These are phyloP conservation scores for Anoplophora glabripennis DNA, from an alignment of 1,140 invertebrate species.

Conservation along the genomic window DNA sequence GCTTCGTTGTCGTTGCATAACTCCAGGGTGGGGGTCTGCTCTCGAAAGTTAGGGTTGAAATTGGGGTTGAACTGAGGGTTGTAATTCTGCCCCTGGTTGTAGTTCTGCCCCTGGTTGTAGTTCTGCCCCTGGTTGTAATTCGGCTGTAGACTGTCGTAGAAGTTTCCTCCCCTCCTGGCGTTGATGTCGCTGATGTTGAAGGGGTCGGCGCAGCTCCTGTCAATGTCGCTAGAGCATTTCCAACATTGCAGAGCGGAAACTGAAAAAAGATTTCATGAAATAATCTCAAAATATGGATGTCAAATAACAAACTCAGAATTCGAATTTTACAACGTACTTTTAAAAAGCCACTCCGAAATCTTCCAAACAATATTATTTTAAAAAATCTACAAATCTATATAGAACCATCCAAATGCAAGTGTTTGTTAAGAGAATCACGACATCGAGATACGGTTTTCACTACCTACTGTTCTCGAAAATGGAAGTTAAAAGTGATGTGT, in stretches of 20 bases:
- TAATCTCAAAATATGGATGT: background rate
- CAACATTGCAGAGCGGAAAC: slow-evolving; percentile 26
- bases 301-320: background rate
- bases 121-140: slow-evolving; percentile 22
- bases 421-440: no score
- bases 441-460: no score
- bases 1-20: slow-evolving; percentile 30
- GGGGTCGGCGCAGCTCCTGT: slow-evolving; percentile 20
- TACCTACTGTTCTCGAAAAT: no score
- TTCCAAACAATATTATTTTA: no score
- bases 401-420: no score
- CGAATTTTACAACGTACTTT: no score
- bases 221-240: slow-evolving; percentile 31
- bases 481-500: no score
- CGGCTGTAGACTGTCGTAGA: slow-evolving; percentile 13
- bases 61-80: slow-evolving; percentile 18
- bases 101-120: slow-evolving; percentile 17
- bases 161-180: slow-evolving; percentile 5
- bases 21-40: slow-evolving; percentile 13
- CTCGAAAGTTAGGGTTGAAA: background rate
- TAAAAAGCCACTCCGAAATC: no score
- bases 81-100: slow-evolving; percentile 19
- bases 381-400: no score
- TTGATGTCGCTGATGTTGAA: slow-evolving; percentile 23
- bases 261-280: no score